These are phyloP conservation scores for Odontocolon sp. DNA, from an alignment of 2,888 invertebrate genomes.

Conservation along the genomic window DNA sequence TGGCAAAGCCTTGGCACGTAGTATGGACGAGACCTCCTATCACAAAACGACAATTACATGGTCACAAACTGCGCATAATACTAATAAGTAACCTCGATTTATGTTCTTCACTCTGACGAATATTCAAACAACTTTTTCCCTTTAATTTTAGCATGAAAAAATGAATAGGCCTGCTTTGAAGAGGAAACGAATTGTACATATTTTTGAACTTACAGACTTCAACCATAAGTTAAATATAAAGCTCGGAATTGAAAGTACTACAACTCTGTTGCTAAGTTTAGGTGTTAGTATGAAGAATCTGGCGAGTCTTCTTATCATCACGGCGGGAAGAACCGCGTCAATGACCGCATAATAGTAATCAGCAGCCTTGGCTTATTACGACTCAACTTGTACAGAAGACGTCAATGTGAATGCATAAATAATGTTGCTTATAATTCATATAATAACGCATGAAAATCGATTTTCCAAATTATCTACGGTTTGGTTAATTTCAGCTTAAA, in stretches of 20 bases:
- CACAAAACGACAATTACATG: background rate
- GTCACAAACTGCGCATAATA: conserved; percentile 10
- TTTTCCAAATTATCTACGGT: background rate
- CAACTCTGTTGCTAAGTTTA: conserved; percentile 10
- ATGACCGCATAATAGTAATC: conserved; percentile 49
- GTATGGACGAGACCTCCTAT: conserved; percentile 19
- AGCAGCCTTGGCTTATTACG: conserved; percentile 46
- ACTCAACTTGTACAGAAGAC: background rate
- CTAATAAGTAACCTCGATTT: background rate
- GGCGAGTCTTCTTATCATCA: conserved; percentile 32
- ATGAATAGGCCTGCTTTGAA: too few relatives aligned
- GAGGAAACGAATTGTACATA: background rate
- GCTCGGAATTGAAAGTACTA: background rate
- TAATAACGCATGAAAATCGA: conserved; percentile 17
- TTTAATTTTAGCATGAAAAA: background rate
- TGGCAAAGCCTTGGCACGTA: background rate
- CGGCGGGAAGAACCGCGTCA: conserved; percentile 23
- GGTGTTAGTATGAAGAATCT: background rate
- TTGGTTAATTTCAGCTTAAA: too few relatives aligned
- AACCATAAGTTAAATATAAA: background rate
- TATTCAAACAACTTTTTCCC: background rate
- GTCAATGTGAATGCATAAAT: background rate
- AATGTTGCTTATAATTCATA: background rate
- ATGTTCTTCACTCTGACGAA: background rate
- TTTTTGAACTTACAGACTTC: background rate